Percentiles rank a stretch among this genome's conserved stretches.
Conservation (phyloP, 2,888 invertebrate genomes). For the Chesias legatella region DNA sequence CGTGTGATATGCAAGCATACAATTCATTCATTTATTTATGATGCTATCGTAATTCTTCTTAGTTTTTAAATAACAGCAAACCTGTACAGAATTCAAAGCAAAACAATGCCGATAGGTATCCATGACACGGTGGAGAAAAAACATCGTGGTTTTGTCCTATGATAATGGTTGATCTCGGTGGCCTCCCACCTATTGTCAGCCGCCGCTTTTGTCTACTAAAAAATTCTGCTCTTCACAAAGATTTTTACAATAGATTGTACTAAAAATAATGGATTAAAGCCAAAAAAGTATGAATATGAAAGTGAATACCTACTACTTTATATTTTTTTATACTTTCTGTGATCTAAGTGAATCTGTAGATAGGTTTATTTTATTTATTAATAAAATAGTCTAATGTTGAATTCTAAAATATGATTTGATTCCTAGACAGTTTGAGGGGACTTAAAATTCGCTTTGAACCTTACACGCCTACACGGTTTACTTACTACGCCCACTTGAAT, state of each 20-base stretch:
- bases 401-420: too few relatives aligned
- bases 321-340: not conserved
- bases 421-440: too few relatives aligned
- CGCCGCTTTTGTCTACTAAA: slow-evolving; percentile 47
- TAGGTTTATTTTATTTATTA: too few relatives aligned
- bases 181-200: slow-evolving; percentile 45
- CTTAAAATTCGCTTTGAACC: too few relatives aligned
- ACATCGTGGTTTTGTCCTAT: slow-evolving; percentile 50
- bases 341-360: too few relatives aligned
- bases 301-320: not conserved
- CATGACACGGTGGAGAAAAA: slow-evolving; percentile 29
- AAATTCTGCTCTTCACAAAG: slow-evolving; percentile 33
- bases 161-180: slow-evolving; percentile 52
- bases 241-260: slow-evolving; percentile 19
- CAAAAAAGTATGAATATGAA: not conserved
- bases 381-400: too few relatives aligned
- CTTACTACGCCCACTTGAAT: too few relatives aligned
- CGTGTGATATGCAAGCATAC: too few relatives aligned
- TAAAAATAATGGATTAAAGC: not conserved
- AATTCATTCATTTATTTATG: too few relatives aligned
- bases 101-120: slow-evolving; percentile 19
- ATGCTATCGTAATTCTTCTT: not conserved
- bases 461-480: too few relatives aligned
- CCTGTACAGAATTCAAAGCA: slow-evolving; percentile 6
- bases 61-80: slow-evolving; percentile 6